Base-by-base conservation (phyloP, 1,140 invertebrate genomes). In the Nasonia longicornis region DNA sequence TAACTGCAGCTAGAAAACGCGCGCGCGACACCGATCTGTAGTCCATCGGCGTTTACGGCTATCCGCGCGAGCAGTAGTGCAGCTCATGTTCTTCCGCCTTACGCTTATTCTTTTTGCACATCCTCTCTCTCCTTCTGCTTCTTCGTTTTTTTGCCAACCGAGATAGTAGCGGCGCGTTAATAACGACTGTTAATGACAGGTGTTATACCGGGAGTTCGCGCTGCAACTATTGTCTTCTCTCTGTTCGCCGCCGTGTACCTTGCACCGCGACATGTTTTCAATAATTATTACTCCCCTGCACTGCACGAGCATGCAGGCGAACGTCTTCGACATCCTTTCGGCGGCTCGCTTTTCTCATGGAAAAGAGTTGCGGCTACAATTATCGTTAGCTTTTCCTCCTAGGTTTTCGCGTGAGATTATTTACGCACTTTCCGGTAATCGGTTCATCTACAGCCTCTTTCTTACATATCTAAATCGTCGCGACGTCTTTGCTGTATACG, bases 131-230 rank as follows among this genome's bases (percentile, higher is more conserved):
- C 26, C 26, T 26, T 26, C 38, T 42, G 35, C 11, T 83, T 75
- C 71, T 77, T 22, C 29, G 16, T 29, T 64, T 70, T 26, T 77
- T 45, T 52, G 70, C 77, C 48, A 67, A 26, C 48, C 73, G 20
- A n/a, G 35, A n/a, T 86, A 86, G 86, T 87, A 90, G 85, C 87
- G 85, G 86, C 85, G 87, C 86, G 86, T 89, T 87, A 87, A 87
- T 89, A 89, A 89, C 87, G 87, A 89, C 86, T 85, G 87, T 87
- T 89, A 88, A 89, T 90, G 88, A 90, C 87, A 87, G 87, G 85
- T 87, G 87, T 88, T 88, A 87, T 84, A 7, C 82, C 82, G 82
- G 81, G 71, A 48, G 83, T 74, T 20, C 6, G 72, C 72, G 48
- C 48, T 85, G 84, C 82, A 84, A 88, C 86, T 85, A 87, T 88